phyloP scores from a whole-genome alignment of 1,140 invertebrate genomes.

The Eufriesea mexicana region DNA sequence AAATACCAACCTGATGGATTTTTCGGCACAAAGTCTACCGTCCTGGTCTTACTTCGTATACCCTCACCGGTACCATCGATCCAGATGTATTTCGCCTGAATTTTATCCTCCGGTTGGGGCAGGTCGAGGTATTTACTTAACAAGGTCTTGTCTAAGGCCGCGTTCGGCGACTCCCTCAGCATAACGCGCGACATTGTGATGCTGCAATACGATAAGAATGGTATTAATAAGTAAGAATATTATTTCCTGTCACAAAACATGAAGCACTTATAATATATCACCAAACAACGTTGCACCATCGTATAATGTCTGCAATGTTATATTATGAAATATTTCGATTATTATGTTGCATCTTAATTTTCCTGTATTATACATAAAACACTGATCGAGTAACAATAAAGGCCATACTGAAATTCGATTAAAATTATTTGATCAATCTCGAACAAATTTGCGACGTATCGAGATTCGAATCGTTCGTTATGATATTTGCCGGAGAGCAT shows the following conservation, averaged over 20 bases:
- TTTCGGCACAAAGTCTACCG: conserved; percentile 90
- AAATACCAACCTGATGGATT: conserved; percentile 84
- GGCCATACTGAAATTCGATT: neutral
- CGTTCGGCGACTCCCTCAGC: conserved; percentile 86
- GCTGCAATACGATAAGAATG: conserved; percentile 57
- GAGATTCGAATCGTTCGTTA: neutral
- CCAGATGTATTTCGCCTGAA: conserved; percentile 96
- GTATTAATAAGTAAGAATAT: neutral
- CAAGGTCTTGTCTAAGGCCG: conserved; percentile 89
- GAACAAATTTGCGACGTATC: neutral
- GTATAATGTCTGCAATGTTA: neutral
- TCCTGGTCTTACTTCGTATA: conserved; percentile 93
- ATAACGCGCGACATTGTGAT: conserved; percentile 81
- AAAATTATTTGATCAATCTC: neutral
- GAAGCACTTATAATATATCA: neutral
- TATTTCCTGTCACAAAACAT: neutral
- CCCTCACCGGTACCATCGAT: conserved; percentile 97
- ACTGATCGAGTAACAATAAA: neutral
- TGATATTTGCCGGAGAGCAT: neutral
- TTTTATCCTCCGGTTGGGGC: conserved; percentile 88
- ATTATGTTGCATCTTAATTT: neutral
- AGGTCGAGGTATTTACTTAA: conserved; percentile 89
- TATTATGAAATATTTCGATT: neutral
- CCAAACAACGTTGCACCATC: neutral
- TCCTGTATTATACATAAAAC: neutral